A percentile compares a stretch with the other conserved stretches of the same genome.
Evolutionary conservation across 2,113 vertebrate species (phyloP).

Genomic region (Apteryx owenii): DNA sequence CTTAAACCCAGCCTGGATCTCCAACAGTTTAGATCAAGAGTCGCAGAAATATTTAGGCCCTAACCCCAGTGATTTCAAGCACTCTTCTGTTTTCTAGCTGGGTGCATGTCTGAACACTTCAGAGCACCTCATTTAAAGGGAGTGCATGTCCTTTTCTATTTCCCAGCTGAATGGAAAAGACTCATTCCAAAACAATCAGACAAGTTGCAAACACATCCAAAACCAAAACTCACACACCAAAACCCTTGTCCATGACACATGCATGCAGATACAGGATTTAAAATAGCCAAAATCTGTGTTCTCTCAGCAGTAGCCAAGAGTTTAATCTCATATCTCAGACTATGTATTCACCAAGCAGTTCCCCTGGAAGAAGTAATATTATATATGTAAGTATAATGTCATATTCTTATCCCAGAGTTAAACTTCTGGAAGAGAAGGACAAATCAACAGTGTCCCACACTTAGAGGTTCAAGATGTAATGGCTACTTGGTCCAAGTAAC

Average conservation of each 20-base stretch:
- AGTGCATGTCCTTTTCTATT: not conserved
- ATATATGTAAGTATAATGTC: not conserved
- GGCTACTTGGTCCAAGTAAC: not conserved
- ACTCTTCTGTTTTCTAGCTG: not conserved
- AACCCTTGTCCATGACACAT: not conserved
- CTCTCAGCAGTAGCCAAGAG: no score
- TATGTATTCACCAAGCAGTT: not conserved
- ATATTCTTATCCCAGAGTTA: not conserved
- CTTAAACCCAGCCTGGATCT: not conserved
- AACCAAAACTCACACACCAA: not conserved
- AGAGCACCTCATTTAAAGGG: not conserved
- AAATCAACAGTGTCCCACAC: not conserved
- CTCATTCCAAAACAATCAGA: not conserved
- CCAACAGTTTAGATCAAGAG: not conserved
- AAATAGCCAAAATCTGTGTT: not conserved
- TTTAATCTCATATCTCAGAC: not conserved
- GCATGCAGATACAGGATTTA: not conserved
- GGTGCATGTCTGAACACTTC: not conserved
- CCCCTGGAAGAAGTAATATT: not conserved
- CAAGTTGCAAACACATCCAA: not conserved
- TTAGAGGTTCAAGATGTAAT: not conserved
- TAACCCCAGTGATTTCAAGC: not conserved
- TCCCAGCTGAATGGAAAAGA: not conserved
- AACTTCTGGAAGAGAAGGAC: not conserved
- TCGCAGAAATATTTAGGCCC: not conserved